These are phyloP conservation scores for Aldabrachelys gigantea DNA, from an alignment of 2,113 vertebrate species.

Conservation along the genomic window DNA sequence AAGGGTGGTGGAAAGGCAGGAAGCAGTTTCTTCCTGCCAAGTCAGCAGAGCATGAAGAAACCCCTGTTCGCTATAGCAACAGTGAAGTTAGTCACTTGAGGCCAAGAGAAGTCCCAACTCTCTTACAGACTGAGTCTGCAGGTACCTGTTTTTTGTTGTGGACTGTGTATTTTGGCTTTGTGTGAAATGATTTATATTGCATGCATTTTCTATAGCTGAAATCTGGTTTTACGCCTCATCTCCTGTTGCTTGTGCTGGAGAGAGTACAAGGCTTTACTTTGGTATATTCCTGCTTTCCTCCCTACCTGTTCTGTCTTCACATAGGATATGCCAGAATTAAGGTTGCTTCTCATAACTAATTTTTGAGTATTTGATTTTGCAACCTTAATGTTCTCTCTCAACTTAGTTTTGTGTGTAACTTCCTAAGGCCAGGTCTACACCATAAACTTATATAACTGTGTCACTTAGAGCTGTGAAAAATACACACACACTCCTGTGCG, in stretches of 20 bases:
- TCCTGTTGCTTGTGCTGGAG: background rate
- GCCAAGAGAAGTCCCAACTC: no score
- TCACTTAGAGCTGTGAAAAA: background rate
- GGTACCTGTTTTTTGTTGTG: no score
- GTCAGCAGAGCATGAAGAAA: no score
- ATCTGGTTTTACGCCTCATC: background rate
- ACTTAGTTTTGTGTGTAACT: background rate
- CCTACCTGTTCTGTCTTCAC: background rate
- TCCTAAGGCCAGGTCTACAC: background rate
- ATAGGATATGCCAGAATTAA: no score
- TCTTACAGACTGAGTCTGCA: no score
- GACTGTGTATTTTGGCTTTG: no score
- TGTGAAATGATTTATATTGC: background rate
- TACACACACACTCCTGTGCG: background rate
- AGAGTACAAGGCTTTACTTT: background rate
- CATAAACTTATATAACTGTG: background rate
- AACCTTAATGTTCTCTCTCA: no score
- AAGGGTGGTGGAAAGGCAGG: conserved; percentile 99
- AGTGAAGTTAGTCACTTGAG: no score
- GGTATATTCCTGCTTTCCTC: background rate
- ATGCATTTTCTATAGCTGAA: background rate
- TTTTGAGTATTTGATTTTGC: no score
- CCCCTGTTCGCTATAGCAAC: no score
- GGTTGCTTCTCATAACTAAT: no score
- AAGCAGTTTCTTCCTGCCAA: conserved; percentile 94